Conservation (phyloP, 2,113 vertebrate genomes). For the Drymodes brunneopygia region DNA sequence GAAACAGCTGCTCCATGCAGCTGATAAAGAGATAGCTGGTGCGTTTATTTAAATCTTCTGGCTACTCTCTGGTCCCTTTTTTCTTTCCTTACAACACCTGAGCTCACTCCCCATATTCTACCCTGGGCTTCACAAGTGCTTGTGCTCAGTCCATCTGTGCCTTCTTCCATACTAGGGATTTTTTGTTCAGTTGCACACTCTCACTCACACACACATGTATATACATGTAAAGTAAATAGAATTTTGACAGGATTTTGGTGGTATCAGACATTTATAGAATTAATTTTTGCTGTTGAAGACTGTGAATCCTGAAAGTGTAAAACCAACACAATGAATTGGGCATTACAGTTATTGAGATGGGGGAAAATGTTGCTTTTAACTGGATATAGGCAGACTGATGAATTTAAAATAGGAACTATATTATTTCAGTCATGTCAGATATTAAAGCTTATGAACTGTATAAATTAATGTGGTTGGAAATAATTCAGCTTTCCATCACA, state of each 20-base stretch:
- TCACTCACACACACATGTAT: rapidly evolving
- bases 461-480: background rate
- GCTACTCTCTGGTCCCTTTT: background rate
- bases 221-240: background rate
- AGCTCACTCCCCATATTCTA: background rate
- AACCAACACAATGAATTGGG: background rate
- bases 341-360: background rate
- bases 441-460: background rate
- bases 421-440: background rate
- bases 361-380: background rate
- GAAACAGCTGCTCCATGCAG: background rate
- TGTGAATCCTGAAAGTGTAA: background rate
- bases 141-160: background rate
- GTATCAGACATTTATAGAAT: background rate
- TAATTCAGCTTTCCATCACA: background rate
- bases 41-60: background rate
- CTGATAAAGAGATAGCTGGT: background rate
- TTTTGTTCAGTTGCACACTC: background rate
- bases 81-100: background rate
- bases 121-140: background rate
- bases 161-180: background rate
- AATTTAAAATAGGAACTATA: background rate
- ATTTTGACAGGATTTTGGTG: background rate
- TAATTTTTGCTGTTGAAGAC: background rate
- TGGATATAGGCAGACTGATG: background rate